Base-by-base conservation (phyloP, 2,113 vertebrate genomes). In the Grus americana region DNA sequence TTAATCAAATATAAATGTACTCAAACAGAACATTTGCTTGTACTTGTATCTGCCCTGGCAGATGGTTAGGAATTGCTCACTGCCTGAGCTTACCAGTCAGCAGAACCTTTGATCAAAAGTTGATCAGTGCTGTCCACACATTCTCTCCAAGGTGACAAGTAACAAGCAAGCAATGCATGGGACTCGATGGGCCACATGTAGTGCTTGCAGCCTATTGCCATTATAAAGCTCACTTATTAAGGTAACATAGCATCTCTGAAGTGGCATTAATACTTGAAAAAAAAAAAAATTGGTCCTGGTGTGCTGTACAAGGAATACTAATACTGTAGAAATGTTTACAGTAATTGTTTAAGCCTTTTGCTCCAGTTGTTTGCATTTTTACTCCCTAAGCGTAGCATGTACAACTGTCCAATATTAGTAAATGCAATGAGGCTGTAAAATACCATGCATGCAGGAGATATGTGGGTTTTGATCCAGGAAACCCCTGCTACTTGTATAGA, bases 1-100 rank as follows among this genome's bases (percentile, higher is more conserved):
- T 78, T 79, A 92, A 65, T 93, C n/a, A 57, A 93, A 78, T 92
- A 71, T 65, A 29, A 68, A 92, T 29, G 26, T 74, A 23, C 34
- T 81, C 47, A 62, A 61, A 70, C 12, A 36, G 59, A 74, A 52
- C 9, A 30, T 2, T 79, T 75, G 46, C 32, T 66, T 57, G 11
- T 85, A 26, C 30, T 68, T 78, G 6, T 78, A 29, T 78, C 30
- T 90, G 63, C 52, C 73, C 47, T 84, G 79, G 27, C 47, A 93
- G 70, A 80, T 74, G 52, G 59, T 34, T 67, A 74, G 63, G 61
- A 67, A 46, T 38, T 92, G 38, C 59, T 90, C 47, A 9, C 47
- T 95, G 65, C 52, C 38, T 29, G 72, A 62, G 7, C 72, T 96
- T 54, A 36, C 38, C 44, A 42, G 23, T 20, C 36, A 78, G 32